Conservation (phyloP, 2,113 vertebrate genomes). For the Canis aureus region DNA sequence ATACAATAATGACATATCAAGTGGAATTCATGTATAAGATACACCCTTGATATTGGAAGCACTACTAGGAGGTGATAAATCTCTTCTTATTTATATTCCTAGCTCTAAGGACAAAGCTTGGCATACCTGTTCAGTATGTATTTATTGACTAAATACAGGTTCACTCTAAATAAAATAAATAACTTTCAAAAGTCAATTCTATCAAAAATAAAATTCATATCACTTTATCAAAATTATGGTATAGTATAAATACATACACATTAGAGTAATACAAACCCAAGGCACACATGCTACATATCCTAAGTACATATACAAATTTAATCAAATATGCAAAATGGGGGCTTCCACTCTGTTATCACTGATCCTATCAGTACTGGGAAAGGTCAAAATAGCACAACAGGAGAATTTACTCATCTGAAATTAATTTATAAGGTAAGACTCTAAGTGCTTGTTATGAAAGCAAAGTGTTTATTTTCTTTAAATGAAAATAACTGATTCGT, state of each 20-base stretch:
- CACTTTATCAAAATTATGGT: not conserved
- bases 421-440: not conserved
- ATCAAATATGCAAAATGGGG: not conserved
- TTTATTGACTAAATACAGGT: not conserved
- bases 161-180: not conserved
- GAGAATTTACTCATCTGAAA: not conserved
- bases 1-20: not conserved
- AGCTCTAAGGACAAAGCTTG: not conserved
- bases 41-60: not conserved
- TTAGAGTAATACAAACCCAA: not conserved
- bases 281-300: not conserved
- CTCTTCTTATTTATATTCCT: not conserved
- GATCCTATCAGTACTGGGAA: not conserved
- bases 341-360: not conserved
- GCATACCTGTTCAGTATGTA: not conserved
- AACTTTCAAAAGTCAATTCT: not conserved
- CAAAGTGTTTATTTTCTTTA: not conserved
- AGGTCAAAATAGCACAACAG: not conserved
- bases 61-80: not conserved
- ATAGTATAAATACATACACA: not conserved
- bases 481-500: not conserved
- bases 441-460: not conserved
- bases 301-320: not conserved
- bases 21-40: not conserved
- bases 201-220: not conserved